Base-by-base conservation (phyloP, 2,888 invertebrate genomes). In the Orthosia incerta region DNA sequence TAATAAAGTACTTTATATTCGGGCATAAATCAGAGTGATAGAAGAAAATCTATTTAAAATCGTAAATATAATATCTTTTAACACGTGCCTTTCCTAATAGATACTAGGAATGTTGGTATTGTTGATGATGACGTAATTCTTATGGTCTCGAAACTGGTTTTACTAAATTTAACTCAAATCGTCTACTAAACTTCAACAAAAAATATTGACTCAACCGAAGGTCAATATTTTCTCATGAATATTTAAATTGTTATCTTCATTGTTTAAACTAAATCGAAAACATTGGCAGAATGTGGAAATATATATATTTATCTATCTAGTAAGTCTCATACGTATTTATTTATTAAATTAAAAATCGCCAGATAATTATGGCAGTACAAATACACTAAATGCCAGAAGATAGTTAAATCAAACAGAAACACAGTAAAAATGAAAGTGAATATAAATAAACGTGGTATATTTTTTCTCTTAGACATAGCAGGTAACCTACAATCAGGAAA, bases 161-260 rank as follows among this genome's bases (percentile, higher is more conserved):
- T 7, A 59, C 59, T 12, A 60, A 72, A 68, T 83, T 65, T 63
- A 70, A 60, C 64, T 13, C 0, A 65, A 56, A 64, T 12, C 53
- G 18, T 46, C 50, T 51, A 46, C 20, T 23, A 67, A 68, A 64
- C 31, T 67, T 59, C 12, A 64, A 65, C 61, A 60, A 71, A 59
- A 59, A 64, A 59, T 64, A 60, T 79, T 67, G 31, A 74, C 65
- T 74, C n/a, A 70, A 13, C 20, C 39, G 71, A 82, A 79, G 82
- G 75, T 62, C 66, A 61, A 26, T 46, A 63, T 78, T 71, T 83
- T 61, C 63, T 75, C 60, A 80, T 69, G 81, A 84, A 83, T 82
- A 74, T 79, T 69, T 67, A 20, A 69, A 51, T 71, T 55, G n/a
- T 59, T 74, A 60, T 79, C 59, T 79, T n/a, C 20, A 70, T 79